phyloP scores from a whole-genome alignment of 2,797 vertebrate species.

The Aeoliscus strigatus region DNA sequence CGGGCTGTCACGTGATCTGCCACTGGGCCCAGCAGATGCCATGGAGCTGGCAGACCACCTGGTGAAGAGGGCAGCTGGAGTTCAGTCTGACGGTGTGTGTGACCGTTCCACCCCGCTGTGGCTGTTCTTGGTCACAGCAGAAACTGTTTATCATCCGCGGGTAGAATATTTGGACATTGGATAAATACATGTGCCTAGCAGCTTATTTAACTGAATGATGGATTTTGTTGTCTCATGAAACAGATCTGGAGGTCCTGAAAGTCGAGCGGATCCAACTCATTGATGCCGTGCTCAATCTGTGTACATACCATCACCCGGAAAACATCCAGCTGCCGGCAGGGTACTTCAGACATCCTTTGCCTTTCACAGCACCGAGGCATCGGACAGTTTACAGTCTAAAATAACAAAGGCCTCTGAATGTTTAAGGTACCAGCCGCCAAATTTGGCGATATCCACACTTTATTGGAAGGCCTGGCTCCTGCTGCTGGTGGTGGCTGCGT shows the following conservation, averaged over 20 bases:
- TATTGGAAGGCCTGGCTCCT: conserved; percentile 99
- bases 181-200: conserved; percentile 31
- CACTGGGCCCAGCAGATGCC: conserved; percentile 92
- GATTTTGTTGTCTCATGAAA: conserved; percentile 34
- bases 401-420: conserved; percentile 27
- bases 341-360: conserved; percentile 61
- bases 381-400: conserved; percentile 7
- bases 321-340: conserved; percentile 97
- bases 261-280: conserved; percentile 96
- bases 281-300: conserved; percentile 93
- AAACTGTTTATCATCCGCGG: conserved; percentile 18
- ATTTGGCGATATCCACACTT: conserved; percentile 92
- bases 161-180: conserved; percentile 32
- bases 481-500: conserved; percentile 91
- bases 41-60: conserved; percentile 98
- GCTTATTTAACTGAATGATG: too few species aligned
- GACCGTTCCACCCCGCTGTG: conserved; percentile 3
- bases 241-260: conserved; percentile 91
- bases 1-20: conserved; percentile 89
- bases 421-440: conserved; percentile 92
- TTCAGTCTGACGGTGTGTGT: conserved; percentile 88
- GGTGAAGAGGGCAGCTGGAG: conserved; percentile 92
- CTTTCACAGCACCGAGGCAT: conserved; percentile 12
- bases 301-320: conserved; percentile 97
- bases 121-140: conserved; percentile 11